Conservation (phyloP, 2,888 invertebrate species). For the Leptinotarsa haldemani region DNA sequence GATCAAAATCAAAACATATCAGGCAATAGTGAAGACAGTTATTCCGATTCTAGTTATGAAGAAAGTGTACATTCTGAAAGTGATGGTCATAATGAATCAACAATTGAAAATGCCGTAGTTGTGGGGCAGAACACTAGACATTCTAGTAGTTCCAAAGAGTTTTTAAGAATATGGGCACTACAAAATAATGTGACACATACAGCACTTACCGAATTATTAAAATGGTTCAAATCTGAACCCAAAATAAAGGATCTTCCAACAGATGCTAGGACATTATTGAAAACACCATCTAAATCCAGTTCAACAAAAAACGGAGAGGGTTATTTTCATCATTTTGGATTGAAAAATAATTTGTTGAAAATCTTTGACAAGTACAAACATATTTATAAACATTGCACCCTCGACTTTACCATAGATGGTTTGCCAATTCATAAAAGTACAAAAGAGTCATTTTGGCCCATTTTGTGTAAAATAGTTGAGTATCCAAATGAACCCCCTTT, state of each 20-base stretch:
- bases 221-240: slow-evolving; percentile 10
- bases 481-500: slow-evolving; percentile 18
- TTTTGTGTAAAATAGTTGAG: slow-evolving; percentile 26
- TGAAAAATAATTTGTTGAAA: slow-evolving; percentile 8
- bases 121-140: not conserved
- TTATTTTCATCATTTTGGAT: slow-evolving; percentile 8
- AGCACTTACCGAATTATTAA: slow-evolving; percentile 13
- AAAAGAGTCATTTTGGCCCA: slow-evolving; percentile 30
- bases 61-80: too few relatives aligned
- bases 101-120: too few relatives aligned
- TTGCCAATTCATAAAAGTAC: slow-evolving; percentile 2
- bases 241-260: not conserved
- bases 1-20: too few relatives aligned
- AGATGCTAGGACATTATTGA: slow-evolving; percentile 18
- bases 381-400: not conserved
- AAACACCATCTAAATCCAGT: not conserved
- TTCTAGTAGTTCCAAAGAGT: slow-evolving; percentile 4
- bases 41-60: too few relatives aligned
- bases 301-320: not conserved
- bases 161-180: not conserved
- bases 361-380: not conserved
- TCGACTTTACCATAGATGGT: slow-evolving; percentile 5
- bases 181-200: slow-evolving; percentile 17
- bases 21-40: too few relatives aligned
- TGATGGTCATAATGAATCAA: too few relatives aligned